Evolutionary conservation across 2,797 vertebrate genomes (phyloP), one percentile per base, ranked within the genome.

Genomic region (Melanogrammus aeglefinus): DNA sequence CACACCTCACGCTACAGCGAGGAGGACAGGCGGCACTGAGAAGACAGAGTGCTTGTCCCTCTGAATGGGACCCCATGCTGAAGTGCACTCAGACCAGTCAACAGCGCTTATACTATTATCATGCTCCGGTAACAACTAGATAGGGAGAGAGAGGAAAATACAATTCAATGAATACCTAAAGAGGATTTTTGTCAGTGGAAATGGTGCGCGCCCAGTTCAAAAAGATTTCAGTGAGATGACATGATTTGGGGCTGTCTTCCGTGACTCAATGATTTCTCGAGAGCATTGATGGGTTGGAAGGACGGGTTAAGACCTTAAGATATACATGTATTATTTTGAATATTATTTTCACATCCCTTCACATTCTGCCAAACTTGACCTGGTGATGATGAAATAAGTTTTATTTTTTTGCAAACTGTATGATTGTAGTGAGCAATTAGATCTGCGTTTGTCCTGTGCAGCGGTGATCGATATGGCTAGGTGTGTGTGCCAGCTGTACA

Each of bases 181-280:
- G 82, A 91, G 85, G 80, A 76, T 87, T 92, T 92, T 87, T 88
- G 88, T 91, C 86, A 83, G 73, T 74, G 69, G 77, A 70, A 87
- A 87, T 76, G 83, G 74, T 76, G 84, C 80, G 82, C 81, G 79
- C 79, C 82, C 87, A n/a, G 86, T 81, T 91, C 86, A 87, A 83
- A 91, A 90, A 90, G 85, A 81, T 85, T 82, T 79, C 44, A 39
- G 38, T 10, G 38, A n/a, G 82, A 63, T 36, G 69, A 81, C 77
- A 73, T 31, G n/a, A 71, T 77, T 74, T 72, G 77, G 24, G 16
- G 38, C 66, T 82, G 76, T 66, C 71, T 83, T 75, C 79, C 86
- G 84, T 83, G 76, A 83, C 81, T 86, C 74, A 79, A 47, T 14
- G 16, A 14, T 16, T 47, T 47, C 44, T 18, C 44, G 14, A 18